phyloP scores from a whole-genome alignment of 1,140 invertebrate species.

The Brachionus sp. region DNA sequence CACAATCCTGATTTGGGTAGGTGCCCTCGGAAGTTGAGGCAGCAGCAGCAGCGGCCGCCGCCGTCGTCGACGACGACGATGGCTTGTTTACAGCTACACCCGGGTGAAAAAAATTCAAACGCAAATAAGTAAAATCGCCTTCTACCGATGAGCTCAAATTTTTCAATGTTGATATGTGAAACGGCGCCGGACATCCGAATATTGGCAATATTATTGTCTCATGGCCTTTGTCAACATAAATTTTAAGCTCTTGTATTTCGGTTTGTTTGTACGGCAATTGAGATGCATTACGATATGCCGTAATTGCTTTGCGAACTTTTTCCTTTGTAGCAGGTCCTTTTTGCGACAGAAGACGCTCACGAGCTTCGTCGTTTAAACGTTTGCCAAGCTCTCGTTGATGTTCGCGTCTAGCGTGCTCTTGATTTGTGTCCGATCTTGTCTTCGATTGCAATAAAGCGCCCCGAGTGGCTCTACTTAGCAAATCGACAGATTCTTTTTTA shows the following conservation, averaged over 20 bases:
- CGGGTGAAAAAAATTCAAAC: conserved; percentile 98
- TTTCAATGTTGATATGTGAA: conserved; percentile 97
- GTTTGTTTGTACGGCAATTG: conserved; percentile 82
- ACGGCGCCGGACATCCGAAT: conserved; percentile 90
- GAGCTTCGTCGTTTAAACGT: conserved; percentile 84
- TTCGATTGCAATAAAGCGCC: conserved; percentile 55
- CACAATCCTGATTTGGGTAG: conserved; percentile 65
- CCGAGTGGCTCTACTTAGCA: conserved; percentile 60
- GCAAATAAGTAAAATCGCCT: conserved; percentile 96
- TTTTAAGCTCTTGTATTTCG: conserved; percentile 86
- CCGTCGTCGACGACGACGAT: neutral
- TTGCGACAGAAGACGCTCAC: conserved; percentile 75
- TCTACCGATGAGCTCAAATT: conserved; percentile 97
- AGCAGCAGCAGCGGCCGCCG: neutral
- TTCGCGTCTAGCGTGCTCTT: conserved; percentile 92
- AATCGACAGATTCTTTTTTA: conserved; percentile 60
- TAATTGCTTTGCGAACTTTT: conserved; percentile 75
- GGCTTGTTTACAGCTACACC: conserved; percentile 70
- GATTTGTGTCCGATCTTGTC: conserved; percentile 65
- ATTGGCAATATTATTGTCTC: conserved; percentile 94
- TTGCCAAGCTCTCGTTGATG: conserved; percentile 91
- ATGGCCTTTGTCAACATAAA: conserved; percentile 94
- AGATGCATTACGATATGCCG: conserved; percentile 86
- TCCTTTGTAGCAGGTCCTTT: conserved; percentile 74
- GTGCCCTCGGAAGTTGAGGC: conserved; percentile 3